These are phyloP conservation scores for Acleris sparsana DNA, from an alignment of 2,888 invertebrate genomes.

Conservation along the genomic window DNA sequence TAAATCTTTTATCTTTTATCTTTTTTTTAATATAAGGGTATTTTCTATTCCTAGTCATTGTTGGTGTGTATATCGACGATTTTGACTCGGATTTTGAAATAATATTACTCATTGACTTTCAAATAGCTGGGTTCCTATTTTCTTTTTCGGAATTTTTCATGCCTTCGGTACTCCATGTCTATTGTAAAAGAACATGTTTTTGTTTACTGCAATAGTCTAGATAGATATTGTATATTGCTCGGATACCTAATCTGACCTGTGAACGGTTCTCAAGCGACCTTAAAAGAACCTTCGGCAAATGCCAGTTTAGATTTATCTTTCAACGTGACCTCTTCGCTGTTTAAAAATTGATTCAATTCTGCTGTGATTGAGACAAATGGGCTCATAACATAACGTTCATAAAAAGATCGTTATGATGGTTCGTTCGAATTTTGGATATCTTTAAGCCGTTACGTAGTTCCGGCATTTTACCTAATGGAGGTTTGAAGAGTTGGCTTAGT, in stretches of 20 bases:
- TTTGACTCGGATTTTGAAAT: no score
- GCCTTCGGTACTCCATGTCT: no score
- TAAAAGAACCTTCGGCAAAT: conserved; percentile 14
- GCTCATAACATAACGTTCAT: conserved; percentile 8
- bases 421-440: neutral
- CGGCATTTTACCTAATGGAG: conserved; percentile 13
- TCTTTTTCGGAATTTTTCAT: no score
- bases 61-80: no score
- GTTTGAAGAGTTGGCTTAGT: conserved; percentile 6
- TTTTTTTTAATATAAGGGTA: no score
- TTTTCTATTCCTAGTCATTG: no score
- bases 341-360: conserved; percentile 10
- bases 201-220: neutral
- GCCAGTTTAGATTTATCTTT: conserved; percentile 9
- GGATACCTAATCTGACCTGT: neutral
- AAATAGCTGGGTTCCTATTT: no score
- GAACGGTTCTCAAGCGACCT: neutral
- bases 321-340: conserved; percentile 15
- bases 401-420: conserved; percentile 16
- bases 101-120: no score
- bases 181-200: no score
- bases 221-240: neutral
- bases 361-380: conserved; percentile 25
- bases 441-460: neutral
- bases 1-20: no score